phyloP scores from a whole-genome alignment of 1,140 invertebrate genomes.

The Lanistes nyassanus region DNA sequence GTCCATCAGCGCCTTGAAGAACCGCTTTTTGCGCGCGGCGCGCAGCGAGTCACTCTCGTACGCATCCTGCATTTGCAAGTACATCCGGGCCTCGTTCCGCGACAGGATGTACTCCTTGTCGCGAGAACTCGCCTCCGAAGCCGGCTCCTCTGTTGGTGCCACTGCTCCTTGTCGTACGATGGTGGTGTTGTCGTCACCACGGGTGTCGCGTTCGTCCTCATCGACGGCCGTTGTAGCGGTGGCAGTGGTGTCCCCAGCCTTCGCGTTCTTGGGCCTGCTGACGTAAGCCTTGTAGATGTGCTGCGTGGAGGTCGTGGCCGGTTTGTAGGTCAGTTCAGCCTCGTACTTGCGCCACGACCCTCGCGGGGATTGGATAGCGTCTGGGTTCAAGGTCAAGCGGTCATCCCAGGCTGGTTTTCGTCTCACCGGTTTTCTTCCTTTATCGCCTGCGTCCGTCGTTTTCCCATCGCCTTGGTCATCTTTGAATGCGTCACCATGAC shows the following conservation, averaged over 20 bases:
- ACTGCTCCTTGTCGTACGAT: no score
- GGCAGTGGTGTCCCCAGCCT: neutral
- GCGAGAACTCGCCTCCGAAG: no score
- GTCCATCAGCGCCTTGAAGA: slow-evolving; percentile 44
- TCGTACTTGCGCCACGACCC: slow-evolving; percentile 12
- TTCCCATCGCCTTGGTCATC: neutral
- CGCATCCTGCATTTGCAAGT: slow-evolving; percentile 38
- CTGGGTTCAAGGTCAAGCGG: neutral
- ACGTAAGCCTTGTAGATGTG: slow-evolving; percentile 27
- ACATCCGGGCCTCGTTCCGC: slow-evolving; percentile 33
- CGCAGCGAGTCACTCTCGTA: slow-evolving; percentile 39
- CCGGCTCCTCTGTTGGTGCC: no score
- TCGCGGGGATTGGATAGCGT: neutral
- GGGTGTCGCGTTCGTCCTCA: no score
- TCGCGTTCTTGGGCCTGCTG: neutral
- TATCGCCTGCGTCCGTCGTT: no score
- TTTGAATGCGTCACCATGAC: neutral
- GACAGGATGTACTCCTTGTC: slow-evolving; percentile 10
- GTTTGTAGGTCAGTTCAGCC: slow-evolving; percentile 25
- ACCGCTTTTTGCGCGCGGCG: slow-evolving; percentile 38
- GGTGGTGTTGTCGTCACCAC: no score
- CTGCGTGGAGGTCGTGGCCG: slow-evolving; percentile 8
- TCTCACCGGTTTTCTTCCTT: neutral
- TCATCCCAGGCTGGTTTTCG: slow-evolving; percentile 5
- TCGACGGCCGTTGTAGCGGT: neutral